Evolutionary conservation across 2,888 invertebrate genomes (phyloP).

Genomic region (Asteroscopus sphinx): DNA sequence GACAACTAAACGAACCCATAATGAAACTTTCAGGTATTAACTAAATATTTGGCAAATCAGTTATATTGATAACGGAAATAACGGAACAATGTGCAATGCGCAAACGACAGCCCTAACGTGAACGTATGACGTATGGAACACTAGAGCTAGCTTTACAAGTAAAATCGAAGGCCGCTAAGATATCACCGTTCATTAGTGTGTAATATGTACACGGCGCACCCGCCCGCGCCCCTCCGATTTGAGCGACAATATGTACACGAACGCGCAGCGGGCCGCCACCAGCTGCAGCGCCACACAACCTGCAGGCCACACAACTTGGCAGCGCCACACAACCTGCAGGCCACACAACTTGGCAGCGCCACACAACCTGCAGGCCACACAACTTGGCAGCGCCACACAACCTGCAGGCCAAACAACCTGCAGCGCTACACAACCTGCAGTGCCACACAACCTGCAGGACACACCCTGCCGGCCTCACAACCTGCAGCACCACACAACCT

Average conservation of each 20-base stretch:
- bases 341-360: too few species aligned
- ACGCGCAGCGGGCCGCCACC: slow-evolving; percentile 41
- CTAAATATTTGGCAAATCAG: slow-evolving; percentile 86
- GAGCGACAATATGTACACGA: slow-evolving; percentile 78
- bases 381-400: too few species aligned
- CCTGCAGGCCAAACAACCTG: too few species aligned
- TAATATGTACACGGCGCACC: slow-evolving; percentile 80
- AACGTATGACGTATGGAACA: slow-evolving; percentile 73
- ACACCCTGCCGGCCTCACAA: too few species aligned
- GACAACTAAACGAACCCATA: slow-evolving; percentile 74
- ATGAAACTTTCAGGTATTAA: slow-evolving; percentile 75
- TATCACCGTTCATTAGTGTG: slow-evolving; percentile 88
- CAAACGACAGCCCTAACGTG: slow-evolving; percentile 69
- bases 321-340: too few species aligned
- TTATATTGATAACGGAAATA: slow-evolving; percentile 68
- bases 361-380: too few species aligned
- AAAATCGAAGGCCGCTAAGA: slow-evolving; percentile 89
- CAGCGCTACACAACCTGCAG: slow-evolving; percentile 18
- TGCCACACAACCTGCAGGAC: too few species aligned
- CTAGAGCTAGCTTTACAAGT: slow-evolving; percentile 89
- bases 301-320: too few species aligned
- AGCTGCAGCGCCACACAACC: too few species aligned
- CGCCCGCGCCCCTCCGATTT: slow-evolving; percentile 64
- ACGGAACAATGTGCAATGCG: slow-evolving; percentile 72
- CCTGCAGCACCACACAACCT: too few species aligned